These are phyloP conservation scores for Oncorhynchus keta DNA, from an alignment of 2,113 vertebrate genomes.

Conservation along the genomic window DNA sequence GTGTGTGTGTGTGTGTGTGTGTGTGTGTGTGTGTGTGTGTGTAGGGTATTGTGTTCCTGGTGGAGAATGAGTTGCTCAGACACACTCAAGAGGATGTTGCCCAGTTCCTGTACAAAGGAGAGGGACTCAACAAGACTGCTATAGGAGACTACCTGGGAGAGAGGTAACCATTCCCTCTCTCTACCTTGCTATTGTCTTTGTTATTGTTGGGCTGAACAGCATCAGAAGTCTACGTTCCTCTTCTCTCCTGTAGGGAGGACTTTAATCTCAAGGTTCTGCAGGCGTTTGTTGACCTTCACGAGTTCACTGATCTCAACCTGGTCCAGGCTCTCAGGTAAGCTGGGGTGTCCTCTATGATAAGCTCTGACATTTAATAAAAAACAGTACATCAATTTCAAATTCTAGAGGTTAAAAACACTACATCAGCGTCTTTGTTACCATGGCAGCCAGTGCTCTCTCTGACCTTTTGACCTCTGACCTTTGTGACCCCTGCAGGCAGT, in stretches of 20 bases:
- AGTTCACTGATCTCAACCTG: constrained; percentile 92
- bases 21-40: too few relatives aligned
- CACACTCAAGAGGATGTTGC: constrained; percentile 86
- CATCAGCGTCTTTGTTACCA: too few relatives aligned
- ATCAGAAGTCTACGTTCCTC: not conserved
- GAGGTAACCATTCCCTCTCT: constrained; percentile 65
- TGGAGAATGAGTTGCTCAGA: constrained; percentile 86
- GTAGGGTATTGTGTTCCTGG: constrained; percentile 87
- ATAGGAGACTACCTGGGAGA: constrained; percentile 92
- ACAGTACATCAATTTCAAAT: too few relatives aligned
- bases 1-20: too few relatives aligned
- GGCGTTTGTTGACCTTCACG: constrained; percentile 89
- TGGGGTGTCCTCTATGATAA: not conserved
- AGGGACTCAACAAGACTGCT: constrained; percentile 91
- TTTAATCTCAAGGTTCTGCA: constrained; percentile 90
- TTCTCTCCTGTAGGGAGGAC: constrained; percentile 77
- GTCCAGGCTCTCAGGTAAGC: constrained; percentile 88
- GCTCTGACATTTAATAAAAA: too few relatives aligned
- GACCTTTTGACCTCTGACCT: not conserved
- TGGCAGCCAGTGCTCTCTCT: too few relatives aligned
- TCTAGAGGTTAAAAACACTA: too few relatives aligned
- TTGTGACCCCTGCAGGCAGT: constrained; percentile 74
- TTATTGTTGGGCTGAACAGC: not conserved
- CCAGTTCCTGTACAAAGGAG: constrained; percentile 91
- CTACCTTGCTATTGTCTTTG: not conserved